Evolutionary conservation across 2,888 invertebrate genomes (phyloP).

Genomic region (Cordylochernes scorpioides): DNA sequence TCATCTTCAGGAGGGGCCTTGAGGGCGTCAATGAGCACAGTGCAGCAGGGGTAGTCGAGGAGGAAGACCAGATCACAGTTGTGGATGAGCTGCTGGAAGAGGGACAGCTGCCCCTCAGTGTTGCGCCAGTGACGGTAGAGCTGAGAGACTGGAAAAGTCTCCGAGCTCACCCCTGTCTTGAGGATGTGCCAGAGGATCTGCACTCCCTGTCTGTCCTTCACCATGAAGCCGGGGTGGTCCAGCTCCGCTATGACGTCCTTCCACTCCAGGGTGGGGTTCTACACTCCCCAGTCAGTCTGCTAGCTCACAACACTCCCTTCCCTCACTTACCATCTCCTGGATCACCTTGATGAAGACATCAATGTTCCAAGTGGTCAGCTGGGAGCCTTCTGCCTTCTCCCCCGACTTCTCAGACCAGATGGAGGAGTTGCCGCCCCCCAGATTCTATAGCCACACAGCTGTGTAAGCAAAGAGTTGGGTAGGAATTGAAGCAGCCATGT

Average conservation of each 20-base stretch:
- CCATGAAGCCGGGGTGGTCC: slow-evolving; percentile 64
- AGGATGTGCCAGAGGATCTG: slow-evolving; percentile 54
- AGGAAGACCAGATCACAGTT: slow-evolving; percentile 80
- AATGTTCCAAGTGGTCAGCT: slow-evolving; percentile 53
- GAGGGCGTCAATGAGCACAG: slow-evolving; percentile 57
- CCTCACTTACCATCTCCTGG: slow-evolving; percentile 43
- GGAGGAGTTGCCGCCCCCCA: slow-evolving; percentile 10
- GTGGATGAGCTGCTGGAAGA: slow-evolving; percentile 58
- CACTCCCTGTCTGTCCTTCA: slow-evolving; percentile 61
- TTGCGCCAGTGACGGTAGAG: slow-evolving; percentile 78
- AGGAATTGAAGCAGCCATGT: neutral
- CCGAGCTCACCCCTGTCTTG: slow-evolving; percentile 40
- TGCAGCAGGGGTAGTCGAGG: slow-evolving; percentile 62
- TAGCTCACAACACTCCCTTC: no score
- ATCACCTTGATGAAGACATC: slow-evolving; percentile 77
- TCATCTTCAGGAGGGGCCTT: slow-evolving; percentile 85
- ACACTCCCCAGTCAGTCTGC: no score
- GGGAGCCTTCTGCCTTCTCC: slow-evolving; percentile 18
- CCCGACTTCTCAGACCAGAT: slow-evolving; percentile 20
- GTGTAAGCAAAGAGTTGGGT: no score
- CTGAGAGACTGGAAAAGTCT: slow-evolving; percentile 45
- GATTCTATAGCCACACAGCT: slow-evolving; percentile 11
- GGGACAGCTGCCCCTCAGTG: slow-evolving; percentile 63
- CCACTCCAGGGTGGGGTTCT: slow-evolving; percentile 37
- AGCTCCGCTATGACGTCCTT: slow-evolving; percentile 68